Conservation (phyloP, 2,888 invertebrate species). For the Coleophora deauratella region DNA sequence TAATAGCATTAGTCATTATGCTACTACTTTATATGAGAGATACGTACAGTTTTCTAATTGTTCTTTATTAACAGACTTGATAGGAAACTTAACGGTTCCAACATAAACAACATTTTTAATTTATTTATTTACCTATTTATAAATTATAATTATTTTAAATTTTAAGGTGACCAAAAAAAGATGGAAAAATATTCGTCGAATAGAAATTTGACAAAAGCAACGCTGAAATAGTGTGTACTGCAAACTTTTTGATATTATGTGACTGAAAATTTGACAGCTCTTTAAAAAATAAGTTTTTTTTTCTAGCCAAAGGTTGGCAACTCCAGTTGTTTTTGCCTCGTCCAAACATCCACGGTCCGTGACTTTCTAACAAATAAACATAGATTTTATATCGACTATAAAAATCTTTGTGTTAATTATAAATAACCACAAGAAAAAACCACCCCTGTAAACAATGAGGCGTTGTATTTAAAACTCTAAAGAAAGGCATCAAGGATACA, state of each 20-base stretch:
- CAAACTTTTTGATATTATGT: no score
- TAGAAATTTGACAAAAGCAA: no score
- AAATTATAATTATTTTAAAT: no score
- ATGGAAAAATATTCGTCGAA: no score
- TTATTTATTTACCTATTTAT: conserved; percentile 10
- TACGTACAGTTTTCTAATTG: no score
- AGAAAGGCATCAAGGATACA: background rate
- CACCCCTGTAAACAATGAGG: conserved; percentile 14
- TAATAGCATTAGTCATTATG: no score
- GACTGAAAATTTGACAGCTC: no score
- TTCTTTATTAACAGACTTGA: no score
- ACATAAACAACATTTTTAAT: no score
- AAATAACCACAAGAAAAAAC: conserved; percentile 32
- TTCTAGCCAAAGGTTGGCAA: conserved; percentile 19
- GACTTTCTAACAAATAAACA: conserved; percentile 47
- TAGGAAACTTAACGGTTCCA: no score
- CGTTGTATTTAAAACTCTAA: background rate
- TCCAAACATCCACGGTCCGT: conserved; percentile 39
- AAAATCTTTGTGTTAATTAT: conserved; percentile 46
- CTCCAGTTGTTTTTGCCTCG: conserved; percentile 23
- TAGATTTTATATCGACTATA: conserved; percentile 37
- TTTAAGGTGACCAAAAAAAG: no score
- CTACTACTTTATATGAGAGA: no score
- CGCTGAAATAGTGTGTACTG: background rate
- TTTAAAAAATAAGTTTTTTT: conserved; percentile 1